These are phyloP conservation scores for Anoplophora glabripennis DNA, from an alignment of 1,140 invertebrate genomes.

Conservation along the genomic window DNA sequence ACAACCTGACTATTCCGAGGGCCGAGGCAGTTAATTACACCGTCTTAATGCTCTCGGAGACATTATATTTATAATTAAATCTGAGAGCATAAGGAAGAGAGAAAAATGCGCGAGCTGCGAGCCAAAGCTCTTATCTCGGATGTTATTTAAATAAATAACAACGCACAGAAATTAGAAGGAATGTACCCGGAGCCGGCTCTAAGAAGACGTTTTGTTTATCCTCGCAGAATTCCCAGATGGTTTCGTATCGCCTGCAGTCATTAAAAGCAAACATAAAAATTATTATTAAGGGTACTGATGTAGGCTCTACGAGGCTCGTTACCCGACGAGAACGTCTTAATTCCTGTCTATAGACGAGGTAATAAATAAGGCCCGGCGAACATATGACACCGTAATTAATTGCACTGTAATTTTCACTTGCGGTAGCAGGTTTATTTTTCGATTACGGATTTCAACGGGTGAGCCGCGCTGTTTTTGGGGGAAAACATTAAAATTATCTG, in stretches of 20 bases:
- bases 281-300: not conserved
- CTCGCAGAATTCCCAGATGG: constrained; percentile 1
- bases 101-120: constrained; percentile 9
- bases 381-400: constrained; percentile 5
- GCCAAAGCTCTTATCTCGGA: constrained; percentile 13
- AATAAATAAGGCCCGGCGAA: constrained; percentile 1
- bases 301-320: not conserved
- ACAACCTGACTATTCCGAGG: constrained; percentile 1
- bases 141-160: constrained; percentile 15
- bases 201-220: constrained; percentile 1
- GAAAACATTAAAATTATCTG: too few species aligned
- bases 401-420: constrained; percentile 4
- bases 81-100: constrained; percentile 17
- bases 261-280: not conserved
- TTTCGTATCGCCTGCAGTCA: constrained; percentile 2
- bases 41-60: constrained; percentile 12
- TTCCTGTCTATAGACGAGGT: not conserved
- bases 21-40: constrained; percentile 10
- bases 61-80: constrained; percentile 21
- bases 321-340: constrained; percentile 4
- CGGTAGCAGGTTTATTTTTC: too few species aligned
- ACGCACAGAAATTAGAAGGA: constrained; percentile 9
- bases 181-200: not conserved
- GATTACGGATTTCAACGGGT: too few species aligned
- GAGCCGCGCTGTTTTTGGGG: too few species aligned